These are phyloP conservation scores for Heliconius hewitsoni DNA, from an alignment of 1,140 invertebrate species.

Conservation along the genomic window DNA sequence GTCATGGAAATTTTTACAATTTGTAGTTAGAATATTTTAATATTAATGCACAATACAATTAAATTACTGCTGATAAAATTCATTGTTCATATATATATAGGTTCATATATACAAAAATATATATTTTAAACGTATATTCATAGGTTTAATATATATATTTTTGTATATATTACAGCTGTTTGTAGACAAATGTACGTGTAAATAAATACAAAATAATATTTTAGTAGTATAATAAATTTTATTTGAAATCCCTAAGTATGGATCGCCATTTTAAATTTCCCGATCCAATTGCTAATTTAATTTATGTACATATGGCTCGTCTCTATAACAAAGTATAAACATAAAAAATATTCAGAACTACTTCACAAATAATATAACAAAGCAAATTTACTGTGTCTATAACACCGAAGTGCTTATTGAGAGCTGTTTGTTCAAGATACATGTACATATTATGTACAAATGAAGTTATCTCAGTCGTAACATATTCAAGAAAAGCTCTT, in stretches of 20 bases:
- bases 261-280: background rate
- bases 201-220: background rate
- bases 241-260: background rate
- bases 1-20: background rate
- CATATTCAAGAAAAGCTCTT: background rate
- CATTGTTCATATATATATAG: background rate
- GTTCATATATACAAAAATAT: too few relatives aligned
- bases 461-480: background rate
- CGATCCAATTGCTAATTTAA: background rate
- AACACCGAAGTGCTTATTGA: slow-evolving; percentile 1
- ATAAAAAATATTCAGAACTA: background rate
- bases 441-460: background rate
- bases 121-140: too few relatives aligned
- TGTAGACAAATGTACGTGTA: background rate
- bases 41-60: background rate
- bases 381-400: background rate
- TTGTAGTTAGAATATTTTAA: background rate
- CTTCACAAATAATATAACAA: background rate
- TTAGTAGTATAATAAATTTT: too few relatives aligned
- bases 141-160: background rate
- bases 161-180: background rate
- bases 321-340: background rate
- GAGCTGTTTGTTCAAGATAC: background rate
- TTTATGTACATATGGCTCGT: background rate
- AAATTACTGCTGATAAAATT: background rate